A percentile compares a stretch with the other conserved stretches of the same genome.
Evolutionary conservation across 2,888 invertebrate genomes (phyloP).

Genomic region (Drosophila melanosoma): DNA sequence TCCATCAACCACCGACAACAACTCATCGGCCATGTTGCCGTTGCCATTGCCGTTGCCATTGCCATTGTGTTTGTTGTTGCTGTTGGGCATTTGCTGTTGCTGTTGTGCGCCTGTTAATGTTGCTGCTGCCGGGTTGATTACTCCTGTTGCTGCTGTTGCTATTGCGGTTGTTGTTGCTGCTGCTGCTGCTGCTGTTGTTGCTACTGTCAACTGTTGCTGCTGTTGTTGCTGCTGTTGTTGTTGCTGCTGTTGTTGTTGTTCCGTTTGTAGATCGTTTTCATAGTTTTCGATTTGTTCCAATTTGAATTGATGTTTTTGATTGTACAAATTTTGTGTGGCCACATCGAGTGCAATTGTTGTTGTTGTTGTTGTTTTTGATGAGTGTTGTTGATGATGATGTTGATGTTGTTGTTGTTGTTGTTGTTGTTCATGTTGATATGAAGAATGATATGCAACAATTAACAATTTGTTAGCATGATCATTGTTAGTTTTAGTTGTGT

Average conservation of each 20-base stretch:
- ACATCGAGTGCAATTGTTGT: slow-evolving; percentile 68
- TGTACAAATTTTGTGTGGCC: slow-evolving; percentile 81
- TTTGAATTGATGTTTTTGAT: slow-evolving; percentile 83
- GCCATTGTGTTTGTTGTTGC: slow-evolving; percentile 36
- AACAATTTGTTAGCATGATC: slow-evolving; percentile 80
- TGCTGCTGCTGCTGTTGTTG: slow-evolving; percentile 53
- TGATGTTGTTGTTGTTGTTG: slow-evolving; percentile 54
- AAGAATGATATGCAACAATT: slow-evolving; percentile 83
- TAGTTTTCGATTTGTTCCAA: slow-evolving; percentile 84
- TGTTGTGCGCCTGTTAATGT: slow-evolving; percentile 48
- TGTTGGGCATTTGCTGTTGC: slow-evolving; percentile 47
- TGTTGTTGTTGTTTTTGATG: slow-evolving; percentile 59
- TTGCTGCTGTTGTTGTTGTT: slow-evolving; percentile 65
- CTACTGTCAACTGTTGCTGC: slow-evolving; percentile 36
- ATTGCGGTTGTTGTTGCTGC: slow-evolving; percentile 27
- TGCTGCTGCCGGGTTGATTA: slow-evolving; percentile 49
- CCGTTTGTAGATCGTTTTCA: slow-evolving; percentile 80
- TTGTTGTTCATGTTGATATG: slow-evolving; percentile 75
- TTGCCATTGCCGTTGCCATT: slow-evolving; percentile 28
- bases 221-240: slow-evolving; percentile 22
- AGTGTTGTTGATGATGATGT: slow-evolving; percentile 30
- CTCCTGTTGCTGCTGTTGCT: slow-evolving; percentile 41
- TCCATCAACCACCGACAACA: slow-evolving; percentile 75
- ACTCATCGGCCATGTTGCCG: slow-evolving; percentile 71
- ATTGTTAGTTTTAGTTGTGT: slow-evolving; percentile 67